Conservation (phyloP, 2,888 invertebrate species). For the Micropterix aruncella region DNA sequence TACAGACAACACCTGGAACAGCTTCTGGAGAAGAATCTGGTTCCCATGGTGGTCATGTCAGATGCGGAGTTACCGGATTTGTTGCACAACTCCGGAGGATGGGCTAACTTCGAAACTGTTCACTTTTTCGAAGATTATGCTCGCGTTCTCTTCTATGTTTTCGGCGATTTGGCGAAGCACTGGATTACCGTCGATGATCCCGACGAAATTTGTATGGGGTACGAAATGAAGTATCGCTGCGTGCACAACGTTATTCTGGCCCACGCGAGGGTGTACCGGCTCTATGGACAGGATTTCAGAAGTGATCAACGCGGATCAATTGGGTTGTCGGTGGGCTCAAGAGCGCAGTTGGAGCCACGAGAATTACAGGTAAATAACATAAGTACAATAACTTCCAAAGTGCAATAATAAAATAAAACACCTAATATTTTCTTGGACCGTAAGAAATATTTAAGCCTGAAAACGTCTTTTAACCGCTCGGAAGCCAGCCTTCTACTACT, state of each 20-base stretch:
- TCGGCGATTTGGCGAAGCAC: conserved; percentile 46
- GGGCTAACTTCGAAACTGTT: conserved; percentile 49
- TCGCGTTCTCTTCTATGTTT: conserved; percentile 41
- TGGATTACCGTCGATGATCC: conserved; percentile 76
- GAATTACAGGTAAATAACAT: too few relatives aligned
- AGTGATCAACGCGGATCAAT: background rate
- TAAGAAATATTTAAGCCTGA: too few relatives aligned
- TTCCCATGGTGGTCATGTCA: conserved; percentile 56
- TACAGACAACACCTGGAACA: conserved; percentile 65
- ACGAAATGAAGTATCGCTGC: background rate
- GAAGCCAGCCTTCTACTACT: too few relatives aligned
- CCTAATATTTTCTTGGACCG: too few relatives aligned
- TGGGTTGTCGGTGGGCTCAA: too few relatives aligned
- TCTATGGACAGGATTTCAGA: background rate
- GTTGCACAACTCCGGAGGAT: conserved; percentile 52
- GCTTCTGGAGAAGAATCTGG: conserved; percentile 47
- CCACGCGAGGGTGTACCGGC: background rate
- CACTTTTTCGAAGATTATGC: conserved; percentile 52
- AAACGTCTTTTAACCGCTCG: too few relatives aligned
- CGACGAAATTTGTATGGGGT: conserved; percentile 19
- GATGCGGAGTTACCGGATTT: conserved; percentile 58
- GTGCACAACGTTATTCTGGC: background rate
- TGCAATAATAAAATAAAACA: too few relatives aligned
- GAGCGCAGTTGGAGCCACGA: too few relatives aligned
- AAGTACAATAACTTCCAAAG: too few relatives aligned